phyloP scores from a whole-genome alignment of 2,888 invertebrate genomes.

The Venustoraphidia nigricollis region DNA sequence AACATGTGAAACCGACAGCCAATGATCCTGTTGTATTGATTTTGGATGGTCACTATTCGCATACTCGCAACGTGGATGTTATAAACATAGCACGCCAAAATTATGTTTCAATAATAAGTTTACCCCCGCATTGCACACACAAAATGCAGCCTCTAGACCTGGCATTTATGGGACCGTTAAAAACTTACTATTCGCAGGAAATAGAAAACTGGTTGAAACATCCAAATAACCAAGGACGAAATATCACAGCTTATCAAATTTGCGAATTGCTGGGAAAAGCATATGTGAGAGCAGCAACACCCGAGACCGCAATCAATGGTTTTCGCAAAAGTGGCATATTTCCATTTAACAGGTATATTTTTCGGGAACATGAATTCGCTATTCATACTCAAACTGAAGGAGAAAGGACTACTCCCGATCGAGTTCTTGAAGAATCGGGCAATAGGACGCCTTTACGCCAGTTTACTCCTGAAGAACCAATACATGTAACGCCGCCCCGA shows the following conservation, averaged over 20 bases:
- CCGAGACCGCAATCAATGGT: constrained; percentile 10
- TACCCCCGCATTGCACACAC: constrained; percentile 19
- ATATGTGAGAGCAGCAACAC: constrained; percentile 12
- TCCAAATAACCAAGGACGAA: constrained; percentile 13
- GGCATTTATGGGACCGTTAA: constrained; percentile 14
- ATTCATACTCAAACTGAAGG: no score
- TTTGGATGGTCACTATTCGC: not conserved
- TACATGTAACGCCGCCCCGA: no score
- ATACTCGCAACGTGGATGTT: not conserved
- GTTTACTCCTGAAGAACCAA: no score
- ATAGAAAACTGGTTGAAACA: constrained; percentile 11
- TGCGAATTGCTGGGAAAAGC: constrained; percentile 13
- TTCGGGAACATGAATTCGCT: constrained; percentile 10
- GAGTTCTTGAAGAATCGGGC: no score
- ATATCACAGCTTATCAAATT: constrained; percentile 14
- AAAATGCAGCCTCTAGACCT: constrained; percentile 17
- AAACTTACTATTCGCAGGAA: constrained; percentile 14
- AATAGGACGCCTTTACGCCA: no score
- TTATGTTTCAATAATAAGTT: constrained; percentile 14
- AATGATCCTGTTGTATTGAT: not conserved
- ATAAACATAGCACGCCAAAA: not conserved
- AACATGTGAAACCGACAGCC: constrained; percentile 10
- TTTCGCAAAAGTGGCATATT: constrained; percentile 12
- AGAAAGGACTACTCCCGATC: no score
- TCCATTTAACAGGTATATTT: constrained; percentile 9